Base-by-base conservation (phyloP, 2,888 invertebrate species). In the Spodoptera picta region DNA sequence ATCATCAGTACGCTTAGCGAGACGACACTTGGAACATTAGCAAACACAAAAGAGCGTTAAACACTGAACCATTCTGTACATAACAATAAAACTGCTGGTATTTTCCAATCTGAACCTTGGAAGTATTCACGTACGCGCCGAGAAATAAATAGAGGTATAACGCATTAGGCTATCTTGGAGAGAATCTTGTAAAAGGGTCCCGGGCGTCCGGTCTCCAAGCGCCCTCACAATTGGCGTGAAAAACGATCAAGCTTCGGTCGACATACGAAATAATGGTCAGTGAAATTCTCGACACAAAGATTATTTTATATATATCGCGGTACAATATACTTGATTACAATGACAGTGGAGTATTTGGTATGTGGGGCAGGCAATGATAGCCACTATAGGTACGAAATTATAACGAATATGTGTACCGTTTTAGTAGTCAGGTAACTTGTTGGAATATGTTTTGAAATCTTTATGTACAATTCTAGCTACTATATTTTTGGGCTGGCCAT, bases 111-210 rank as follows among this genome's bases (percentile, higher is more conserved):
- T 54, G 59, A 65, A 54, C 55, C 36, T 65, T 55, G 69, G 59
- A 67, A 71, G 65, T 72, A 70, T 59, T 65, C 71, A 69, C 73
- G 63, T 76, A 74, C 52, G 56, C 69, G 74, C 63, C 55, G 55
- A 61, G 75, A 67, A 81, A 78, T 82, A 81, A 79, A 82, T 82
- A 82, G 69, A 79, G 76, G 78, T 78, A 79, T 77, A 76, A 74
- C 74, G 56, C 81, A 82, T 83, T 85, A 79, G 70, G 74, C 71
- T 83, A 85, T 85, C 80, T 77, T 72, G 52, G 43, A 55, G 23
- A 60, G 43, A 73, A 77, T 81, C 81, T 80, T 77, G 65, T 76
- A 70, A 74, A 82, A 81, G 79, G 79, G 83, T 76, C 76, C 73
- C 41, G 64, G 46, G 67, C 62, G 57, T 68, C 79, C 73, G 70